Evolutionary conservation across 2,888 invertebrate genomes (phyloP), one percentile per base, ranked within the genome.

Genomic region (Ormyrus thymus): DNA sequence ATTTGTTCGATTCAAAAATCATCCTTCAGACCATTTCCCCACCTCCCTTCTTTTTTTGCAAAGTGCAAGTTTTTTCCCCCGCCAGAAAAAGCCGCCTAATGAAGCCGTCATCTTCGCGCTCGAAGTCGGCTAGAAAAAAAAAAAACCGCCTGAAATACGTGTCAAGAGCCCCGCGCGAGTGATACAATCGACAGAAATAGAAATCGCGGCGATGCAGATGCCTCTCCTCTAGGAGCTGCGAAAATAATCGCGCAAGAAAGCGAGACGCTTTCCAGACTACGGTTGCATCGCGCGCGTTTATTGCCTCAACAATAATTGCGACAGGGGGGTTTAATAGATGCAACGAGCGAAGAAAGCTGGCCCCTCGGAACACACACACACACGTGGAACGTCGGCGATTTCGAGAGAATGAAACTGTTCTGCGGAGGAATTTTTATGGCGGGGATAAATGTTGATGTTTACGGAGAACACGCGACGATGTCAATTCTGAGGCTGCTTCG

Each of bases 181-280:
- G 78, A 78, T 74, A 69, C 43, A 69, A 78, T 70, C 78, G 61
- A 74, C 78, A 5, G 68, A 78, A 78, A 78, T 78, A 78, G 74
- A 74, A 64, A 64, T 72, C 70, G 59, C 29, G 1, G 56, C 64
- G 48, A 58, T 64, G 58, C 56, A 73, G 68, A 78, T 64, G 50
- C 51, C 64, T 15, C 9, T 43, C 11, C 10, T 6, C 53, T 45
- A 70, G 70, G 29, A 59, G 68, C 59, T 53, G 72, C 59, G 48
- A 72, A 77, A 66, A 72, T 53, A 71, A 55, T 76, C 70, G 51
- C 46, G 53, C 43, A 66, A 58, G 78, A 78, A 72, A 71, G 72
- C 53, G 48, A 70, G 72, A 74, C 51, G 46, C 64, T 73, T 70
- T 78, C 69, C 78, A 78, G 73, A 78, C 62, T 51, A 56, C 55